A percentile compares a stretch with the other conserved stretches of the same genome.
These are phyloP conservation scores for Ameiurus melas DNA, from an alignment of 2,113 vertebrate species.

Conservation along the genomic window DNA sequence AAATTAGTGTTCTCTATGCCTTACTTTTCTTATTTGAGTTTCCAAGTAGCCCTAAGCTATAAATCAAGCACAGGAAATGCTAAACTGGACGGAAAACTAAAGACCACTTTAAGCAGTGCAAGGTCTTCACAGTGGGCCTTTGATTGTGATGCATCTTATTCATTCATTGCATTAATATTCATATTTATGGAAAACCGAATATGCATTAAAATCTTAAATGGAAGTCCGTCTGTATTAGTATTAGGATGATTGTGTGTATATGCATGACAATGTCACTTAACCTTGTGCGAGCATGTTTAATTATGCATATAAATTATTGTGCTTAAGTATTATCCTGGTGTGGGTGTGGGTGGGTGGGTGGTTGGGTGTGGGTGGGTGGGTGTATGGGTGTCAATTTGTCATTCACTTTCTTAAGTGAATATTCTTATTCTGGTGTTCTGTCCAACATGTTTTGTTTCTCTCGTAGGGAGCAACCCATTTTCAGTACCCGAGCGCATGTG, in stretches of 20 bases:
- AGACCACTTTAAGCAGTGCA: not conserved
- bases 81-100: not conserved
- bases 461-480: slow-evolving; percentile 93
- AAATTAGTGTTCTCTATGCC: too few relatives aligned
- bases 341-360: not conserved
- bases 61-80: not conserved
- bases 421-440: not conserved
- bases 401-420: not conserved
- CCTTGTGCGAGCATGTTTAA: not conserved
- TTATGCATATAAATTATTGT: slow-evolving; percentile 10
- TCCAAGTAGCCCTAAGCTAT: not conserved
- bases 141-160: not conserved
- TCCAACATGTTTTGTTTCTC: not conserved
- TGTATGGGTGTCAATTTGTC: not conserved
- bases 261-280: not conserved
- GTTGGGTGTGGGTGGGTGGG: not conserved
- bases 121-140: not conserved
- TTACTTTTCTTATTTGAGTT: not conserved
- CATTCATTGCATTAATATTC: not conserved
- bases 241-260: not conserved
- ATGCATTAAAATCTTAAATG: not conserved
- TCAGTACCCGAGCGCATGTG: slow-evolving; percentile 92
- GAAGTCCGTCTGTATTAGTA: not conserved
- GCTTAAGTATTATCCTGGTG: not conserved
- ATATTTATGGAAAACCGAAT: not conserved